Evolutionary conservation across 1,140 invertebrate genomes (phyloP), one percentile per base, ranked within the genome.

Genomic region (Physella acuta): DNA sequence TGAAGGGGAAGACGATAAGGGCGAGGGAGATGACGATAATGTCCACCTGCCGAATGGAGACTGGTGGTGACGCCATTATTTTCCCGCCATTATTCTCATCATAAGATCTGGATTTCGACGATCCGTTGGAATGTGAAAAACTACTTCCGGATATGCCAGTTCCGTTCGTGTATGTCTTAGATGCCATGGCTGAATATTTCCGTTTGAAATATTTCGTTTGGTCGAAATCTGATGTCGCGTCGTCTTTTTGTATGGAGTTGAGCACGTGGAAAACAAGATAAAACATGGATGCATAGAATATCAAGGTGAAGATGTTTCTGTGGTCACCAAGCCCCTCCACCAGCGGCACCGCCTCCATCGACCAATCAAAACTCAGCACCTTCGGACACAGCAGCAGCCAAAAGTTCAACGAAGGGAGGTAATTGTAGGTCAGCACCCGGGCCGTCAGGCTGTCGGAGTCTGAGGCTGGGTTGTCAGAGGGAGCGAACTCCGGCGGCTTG

Each of bases 301-400:
- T 84, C 2, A 95, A 14, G 0, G 94, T 96, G 5, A 89, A 90
- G 17, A 95, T 71, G 87, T 97, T 97, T 37, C 96, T 87, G 0
- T 87, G 78, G 86, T 98, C 96, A 0, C 86, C 74, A 74, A 94
- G 89, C 36, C 90, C 90, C 73, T 92, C 89, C 26, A 98, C 87
- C n/a, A 98, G 82, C 0, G 94, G 93, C 70, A 98, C 91, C 28
- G 95, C 95, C 33, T 94, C 94, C 96, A 98, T 98, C 44, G 95
- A 98, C 95, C 95, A 98, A 87, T 98, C 96, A 85, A 95, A 98
- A 87, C 95, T 97, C 20, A 98, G 88, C 77, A 94, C 89, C 76
- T 90, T 91, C 17, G 95, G 95, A 84, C 94, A 91, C 33, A 96
- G 86, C 56, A 98, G 86, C 53, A 98, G 86, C 91, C 93, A 95